Percentiles rank a stretch among this genome's conserved stretches.
phyloP scores from a whole-genome alignment of 2,888 invertebrate species.

The Rapana venosa region DNA sequence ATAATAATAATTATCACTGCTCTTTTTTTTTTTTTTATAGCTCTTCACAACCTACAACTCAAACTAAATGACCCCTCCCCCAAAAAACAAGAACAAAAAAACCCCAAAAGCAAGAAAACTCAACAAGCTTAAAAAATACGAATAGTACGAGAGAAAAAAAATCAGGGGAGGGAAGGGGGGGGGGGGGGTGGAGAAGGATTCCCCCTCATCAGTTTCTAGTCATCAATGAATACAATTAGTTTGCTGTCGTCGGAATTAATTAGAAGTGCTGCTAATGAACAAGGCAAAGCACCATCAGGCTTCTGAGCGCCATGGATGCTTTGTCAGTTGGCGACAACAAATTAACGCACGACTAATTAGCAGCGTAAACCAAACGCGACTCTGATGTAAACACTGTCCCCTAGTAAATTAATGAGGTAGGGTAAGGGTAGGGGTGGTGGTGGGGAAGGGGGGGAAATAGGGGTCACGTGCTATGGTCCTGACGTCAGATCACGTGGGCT shows the following conservation, averaged over 20 bases:
- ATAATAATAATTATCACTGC: no score
- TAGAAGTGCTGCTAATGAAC: not conserved
- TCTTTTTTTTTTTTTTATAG: no score
- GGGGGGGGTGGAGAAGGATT: no score
- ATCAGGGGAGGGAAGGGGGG: no score
- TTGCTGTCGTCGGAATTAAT: not conserved
- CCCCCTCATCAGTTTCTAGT: not conserved
- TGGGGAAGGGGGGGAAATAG: no score
- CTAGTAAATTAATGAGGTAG: not conserved
- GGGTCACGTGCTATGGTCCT: not conserved
- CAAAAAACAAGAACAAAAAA: no score
- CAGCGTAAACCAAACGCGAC: not conserved
- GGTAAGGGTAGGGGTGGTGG: no score
- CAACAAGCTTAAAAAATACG: no score
- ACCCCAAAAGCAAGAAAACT: no score
- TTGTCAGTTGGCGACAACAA: constrained; percentile 1
- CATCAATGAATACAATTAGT: constrained; percentile 14
- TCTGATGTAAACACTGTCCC: not conserved
- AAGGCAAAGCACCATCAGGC: not conserved
- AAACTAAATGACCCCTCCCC: no score
- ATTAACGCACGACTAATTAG: constrained; percentile 7
- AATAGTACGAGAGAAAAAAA: no score
- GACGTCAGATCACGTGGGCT: not conserved
- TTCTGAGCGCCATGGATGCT: not conserved
- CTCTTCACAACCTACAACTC: no score